Evolutionary conservation across 1,140 invertebrate genomes (phyloP).

Genomic region (Drosophila cardini): DNA sequence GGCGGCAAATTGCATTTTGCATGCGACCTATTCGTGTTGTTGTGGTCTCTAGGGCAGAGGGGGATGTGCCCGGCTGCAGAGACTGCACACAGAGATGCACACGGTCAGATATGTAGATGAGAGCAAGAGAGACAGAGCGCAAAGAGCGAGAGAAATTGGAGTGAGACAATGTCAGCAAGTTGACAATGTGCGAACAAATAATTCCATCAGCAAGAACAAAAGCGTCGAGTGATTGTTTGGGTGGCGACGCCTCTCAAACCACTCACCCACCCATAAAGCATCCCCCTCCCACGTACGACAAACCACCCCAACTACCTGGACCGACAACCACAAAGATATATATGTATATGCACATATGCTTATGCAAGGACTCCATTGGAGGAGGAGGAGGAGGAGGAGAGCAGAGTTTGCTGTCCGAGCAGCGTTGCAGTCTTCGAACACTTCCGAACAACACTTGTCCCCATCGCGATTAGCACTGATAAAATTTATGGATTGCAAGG

Average conservation of each 20-base stretch:
- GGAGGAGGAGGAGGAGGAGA: conserved; percentile 57
- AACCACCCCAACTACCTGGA: conserved; percentile 32
- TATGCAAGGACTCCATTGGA: conserved; percentile 28
- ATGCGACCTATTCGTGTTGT: conserved; percentile 29
- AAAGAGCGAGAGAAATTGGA: not conserved
- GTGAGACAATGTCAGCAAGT: conserved; percentile 67
- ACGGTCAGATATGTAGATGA: conserved; percentile 44
- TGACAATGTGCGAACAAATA: conserved; percentile 84
- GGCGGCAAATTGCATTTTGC: conserved; percentile 79
- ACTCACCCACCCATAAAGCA: no score
- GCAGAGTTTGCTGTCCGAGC: conserved; percentile 55
- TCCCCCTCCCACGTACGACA: no score
- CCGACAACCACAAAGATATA: conserved; percentile 51
- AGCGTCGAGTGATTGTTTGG: conserved; percentile 82
- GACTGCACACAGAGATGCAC: conserved; percentile 46
- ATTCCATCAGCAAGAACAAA: conserved; percentile 84
- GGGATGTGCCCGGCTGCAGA: conserved; percentile 22
- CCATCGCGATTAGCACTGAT: conserved; percentile 72
- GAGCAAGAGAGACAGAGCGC: no score
- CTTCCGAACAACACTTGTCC: conserved; percentile 37
- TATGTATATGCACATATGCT: conserved; percentile 59
- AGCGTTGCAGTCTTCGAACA: conserved; percentile 16
- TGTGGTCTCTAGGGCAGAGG: conserved; percentile 4
- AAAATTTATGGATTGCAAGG: conserved; percentile 73
- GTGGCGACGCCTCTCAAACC: conserved; percentile 51